Evolutionary conservation across 1,140 invertebrate genomes (phyloP).

Genomic region (Eumaeus atala): DNA sequence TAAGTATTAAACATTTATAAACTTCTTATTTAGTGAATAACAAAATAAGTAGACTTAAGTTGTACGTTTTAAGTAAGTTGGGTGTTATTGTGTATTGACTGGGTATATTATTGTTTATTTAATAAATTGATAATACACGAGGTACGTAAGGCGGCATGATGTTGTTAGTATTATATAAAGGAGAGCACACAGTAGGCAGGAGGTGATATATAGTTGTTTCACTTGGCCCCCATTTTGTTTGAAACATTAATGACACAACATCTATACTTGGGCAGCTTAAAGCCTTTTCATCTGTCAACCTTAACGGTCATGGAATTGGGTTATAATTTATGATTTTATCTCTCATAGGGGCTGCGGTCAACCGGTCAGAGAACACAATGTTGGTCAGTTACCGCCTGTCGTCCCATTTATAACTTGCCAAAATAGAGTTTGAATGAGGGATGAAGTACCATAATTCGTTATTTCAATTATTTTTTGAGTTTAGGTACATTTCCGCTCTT

Average conservation of each 20-base stretch:
- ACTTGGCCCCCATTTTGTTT: slow-evolving; percentile 54
- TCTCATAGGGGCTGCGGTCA: slow-evolving; percentile 67
- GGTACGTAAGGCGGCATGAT: no score
- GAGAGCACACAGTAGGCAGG: no score
- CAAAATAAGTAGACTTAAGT: no score
- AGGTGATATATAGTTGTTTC: no score
- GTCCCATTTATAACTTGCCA: slow-evolving; percentile 62
- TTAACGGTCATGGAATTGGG: slow-evolving; percentile 69
- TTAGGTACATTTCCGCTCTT: background rate
- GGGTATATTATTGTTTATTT: no score
- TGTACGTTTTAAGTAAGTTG: no score
- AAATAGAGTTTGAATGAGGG: slow-evolving; percentile 66
- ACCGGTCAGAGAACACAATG: slow-evolving; percentile 44
- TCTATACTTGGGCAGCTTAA: slow-evolving; percentile 31
- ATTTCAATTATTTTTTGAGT: slow-evolving; percentile 14
- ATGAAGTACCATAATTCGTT: slow-evolving; percentile 54
- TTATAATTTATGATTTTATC: slow-evolving; percentile 74
- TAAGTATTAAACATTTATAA: no score
- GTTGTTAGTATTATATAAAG: no score
- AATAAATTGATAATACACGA: no score
- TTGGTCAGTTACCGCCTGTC: slow-evolving; percentile 29
- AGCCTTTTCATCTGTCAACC: slow-evolving; percentile 73
- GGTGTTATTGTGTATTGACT: no score
- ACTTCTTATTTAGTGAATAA: no score
- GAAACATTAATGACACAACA: slow-evolving; percentile 60